Conservation (phyloP, 2,113 vertebrate genomes). For the Bolborhynchus lineola region DNA sequence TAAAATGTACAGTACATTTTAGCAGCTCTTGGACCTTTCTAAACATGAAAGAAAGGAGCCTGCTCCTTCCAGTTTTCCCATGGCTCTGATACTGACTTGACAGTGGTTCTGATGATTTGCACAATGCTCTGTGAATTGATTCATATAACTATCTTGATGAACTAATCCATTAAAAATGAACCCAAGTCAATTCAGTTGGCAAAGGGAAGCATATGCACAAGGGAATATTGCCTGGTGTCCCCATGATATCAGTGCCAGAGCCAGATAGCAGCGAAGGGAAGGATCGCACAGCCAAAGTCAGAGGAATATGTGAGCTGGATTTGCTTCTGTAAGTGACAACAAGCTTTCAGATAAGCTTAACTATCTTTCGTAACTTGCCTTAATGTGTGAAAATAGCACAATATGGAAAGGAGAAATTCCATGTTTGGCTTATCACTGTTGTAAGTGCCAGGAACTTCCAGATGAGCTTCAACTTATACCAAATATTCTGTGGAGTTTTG, state of each 20-base stretch:
- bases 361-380: constrained; percentile 17
- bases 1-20: background rate
- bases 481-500: constrained; percentile 34
- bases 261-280: background rate
- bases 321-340: background rate
- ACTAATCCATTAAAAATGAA: background rate
- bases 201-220: background rate
- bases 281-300: background rate
- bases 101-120: background rate
- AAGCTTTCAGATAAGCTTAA: background rate
- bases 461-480: constrained; percentile 7
- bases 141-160: background rate
- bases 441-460: constrained; percentile 35
- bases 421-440: constrained; percentile 26
- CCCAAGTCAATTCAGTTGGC: background rate
- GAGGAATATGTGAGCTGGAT: background rate
- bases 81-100: background rate
- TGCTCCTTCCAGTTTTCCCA: background rate
- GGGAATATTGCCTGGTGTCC: background rate
- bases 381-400: constrained; percentile 31
- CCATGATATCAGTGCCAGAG: background rate
- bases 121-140: background rate
- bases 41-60: background rate
- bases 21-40: background rate
- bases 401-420: constrained; percentile 23